Evolutionary conservation across 92 coral and sea anemone species (phyloP).

Genomic region (Palythoa grandiflora): DNA sequence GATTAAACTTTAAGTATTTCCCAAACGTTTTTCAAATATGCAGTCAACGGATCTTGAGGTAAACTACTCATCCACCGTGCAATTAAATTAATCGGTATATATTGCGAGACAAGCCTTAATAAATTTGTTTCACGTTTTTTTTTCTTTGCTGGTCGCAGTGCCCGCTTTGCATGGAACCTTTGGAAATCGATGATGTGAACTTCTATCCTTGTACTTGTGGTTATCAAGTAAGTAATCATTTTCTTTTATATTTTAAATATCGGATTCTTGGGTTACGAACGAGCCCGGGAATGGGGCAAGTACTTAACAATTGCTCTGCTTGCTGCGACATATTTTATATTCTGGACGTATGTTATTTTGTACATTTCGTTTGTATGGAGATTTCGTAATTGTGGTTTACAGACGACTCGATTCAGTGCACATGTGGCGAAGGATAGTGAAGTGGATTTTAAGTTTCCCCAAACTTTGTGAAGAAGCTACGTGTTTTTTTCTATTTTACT

Average conservation of each 20-base stretch:
- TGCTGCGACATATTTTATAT: not conserved
- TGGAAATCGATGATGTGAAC: slow-evolving; percentile 99
- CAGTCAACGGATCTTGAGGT: slow-evolving; percentile 78
- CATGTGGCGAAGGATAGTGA: not conserved
- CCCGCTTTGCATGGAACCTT: slow-evolving; percentile 98
- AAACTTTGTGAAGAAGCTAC: not conserved
- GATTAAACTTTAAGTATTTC: slow-evolving; percentile 7
- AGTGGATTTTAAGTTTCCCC: not conserved
- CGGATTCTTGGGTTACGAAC: not conserved
- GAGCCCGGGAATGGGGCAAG: not conserved
- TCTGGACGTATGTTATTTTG: not conserved
- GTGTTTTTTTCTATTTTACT: not conserved
- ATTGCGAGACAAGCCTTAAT: slow-evolving; percentile 17
- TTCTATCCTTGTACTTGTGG: slow-evolving; percentile 99
- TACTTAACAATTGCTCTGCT: not conserved
- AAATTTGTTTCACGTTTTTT: slow-evolving; percentile 11
- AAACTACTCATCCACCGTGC: slow-evolving; percentile 11
- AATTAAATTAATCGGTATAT: not conserved
- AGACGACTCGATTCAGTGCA: not conserved
- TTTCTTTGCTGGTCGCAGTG: slow-evolving; percentile 66
- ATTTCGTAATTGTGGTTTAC: slow-evolving; percentile 33
- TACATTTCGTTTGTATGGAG: slow-evolving; percentile 14
- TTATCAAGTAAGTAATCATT: slow-evolving; percentile 79
- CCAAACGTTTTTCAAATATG: slow-evolving; percentile 48
- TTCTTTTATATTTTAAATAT: not conserved